Evolutionary conservation across 2,113 vertebrate genomes (phyloP), one percentile per base, ranked within the genome.

Genomic region (Chunga burmeisteri): DNA sequence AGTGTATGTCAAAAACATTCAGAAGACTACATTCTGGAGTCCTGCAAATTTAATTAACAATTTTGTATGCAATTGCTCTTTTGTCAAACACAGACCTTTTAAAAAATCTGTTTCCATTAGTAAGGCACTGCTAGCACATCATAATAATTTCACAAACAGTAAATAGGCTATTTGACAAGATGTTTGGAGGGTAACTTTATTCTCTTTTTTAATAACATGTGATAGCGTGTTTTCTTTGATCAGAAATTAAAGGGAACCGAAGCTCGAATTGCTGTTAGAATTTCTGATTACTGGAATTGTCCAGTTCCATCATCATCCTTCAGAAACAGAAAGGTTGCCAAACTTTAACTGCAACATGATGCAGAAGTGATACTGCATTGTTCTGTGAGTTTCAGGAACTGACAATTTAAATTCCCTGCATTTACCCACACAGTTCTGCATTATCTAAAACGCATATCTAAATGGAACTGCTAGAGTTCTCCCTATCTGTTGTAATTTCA

Each of bases 271-370:
- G 52, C 40, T 71, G 38, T 52, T 47, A 66, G 9, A 80, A 81
- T 79, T 67, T 88, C 84, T 63, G 11, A 53, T 46, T 88, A 73
- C 42, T 42, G 52, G 50, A 91, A 84, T 4, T 40, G 36, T 85
- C 56, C 52, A 58, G 40, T 62, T 83, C 78, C 49, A 62, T 65
- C 70, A 80, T 13, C 68, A 86, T 21, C 47, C 50, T 56, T 79
- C 4, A 13, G 77, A 50, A 93, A 86, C 18, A 71, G 16, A 52
- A 92, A 68, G 59, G 71, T 0, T 97, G 95, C 93, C 93, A 96
- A 89, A 94, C 85, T 96, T 82, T 15, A 97, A 92, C 94, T 94
- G 96, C 95, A 97, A 96, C 77, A 46, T 47, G 55, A 95, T 96
- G 95, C 94, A 94, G 91, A 93, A 96, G 59, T 34, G 65, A 94